Evolutionary conservation across 2,797 vertebrate species (phyloP).

Genomic region (Tachyglossus aculeatus): DNA sequence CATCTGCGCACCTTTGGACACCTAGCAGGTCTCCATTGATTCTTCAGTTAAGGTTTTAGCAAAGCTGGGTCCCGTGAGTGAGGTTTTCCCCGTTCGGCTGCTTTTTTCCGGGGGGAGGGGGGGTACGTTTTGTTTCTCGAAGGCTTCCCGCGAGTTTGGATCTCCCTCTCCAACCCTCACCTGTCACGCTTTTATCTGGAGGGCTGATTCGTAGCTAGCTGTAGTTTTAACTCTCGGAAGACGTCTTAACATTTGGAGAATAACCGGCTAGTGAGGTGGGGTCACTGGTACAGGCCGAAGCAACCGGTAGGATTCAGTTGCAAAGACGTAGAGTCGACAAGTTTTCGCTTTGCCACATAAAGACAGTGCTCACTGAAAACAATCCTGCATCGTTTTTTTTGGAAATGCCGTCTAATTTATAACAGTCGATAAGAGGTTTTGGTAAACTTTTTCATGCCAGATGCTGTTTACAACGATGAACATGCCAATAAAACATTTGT

Average conservation of each 20-base stretch:
- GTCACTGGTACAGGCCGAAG: slow-evolving; percentile 63
- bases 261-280: slow-evolving; percentile 57
- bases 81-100: slow-evolving; percentile 66
- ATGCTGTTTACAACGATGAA: slow-evolving; percentile 94
- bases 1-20: slow-evolving; percentile 72
- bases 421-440: slow-evolving; percentile 79
- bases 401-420: slow-evolving; percentile 79
- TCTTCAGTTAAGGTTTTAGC: slow-evolving; percentile 64
- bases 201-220: slow-evolving; percentile 76
- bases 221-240: slow-evolving; percentile 71
- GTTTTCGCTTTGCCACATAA: slow-evolving; percentile 70
- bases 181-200: slow-evolving; percentile 72
- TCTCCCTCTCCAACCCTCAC: slow-evolving; percentile 62
- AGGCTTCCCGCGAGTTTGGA: slow-evolving; percentile 65
- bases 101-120: slow-evolving; percentile 81
- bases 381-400: slow-evolving; percentile 74
- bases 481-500: slow-evolving; percentile 92
- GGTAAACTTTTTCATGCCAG: slow-evolving; percentile 88
- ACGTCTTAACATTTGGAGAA: slow-evolving; percentile 60
- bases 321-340: slow-evolving; percentile 68
- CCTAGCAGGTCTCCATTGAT: slow-evolving; percentile 69
- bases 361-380: slow-evolving; percentile 69
- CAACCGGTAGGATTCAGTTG: slow-evolving; percentile 69
- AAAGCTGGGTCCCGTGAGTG: slow-evolving; percentile 70
- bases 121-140: slow-evolving; percentile 80